Conservation (phyloP, 2,113 vertebrate species). For the Gallinago paraguaiae region DNA sequence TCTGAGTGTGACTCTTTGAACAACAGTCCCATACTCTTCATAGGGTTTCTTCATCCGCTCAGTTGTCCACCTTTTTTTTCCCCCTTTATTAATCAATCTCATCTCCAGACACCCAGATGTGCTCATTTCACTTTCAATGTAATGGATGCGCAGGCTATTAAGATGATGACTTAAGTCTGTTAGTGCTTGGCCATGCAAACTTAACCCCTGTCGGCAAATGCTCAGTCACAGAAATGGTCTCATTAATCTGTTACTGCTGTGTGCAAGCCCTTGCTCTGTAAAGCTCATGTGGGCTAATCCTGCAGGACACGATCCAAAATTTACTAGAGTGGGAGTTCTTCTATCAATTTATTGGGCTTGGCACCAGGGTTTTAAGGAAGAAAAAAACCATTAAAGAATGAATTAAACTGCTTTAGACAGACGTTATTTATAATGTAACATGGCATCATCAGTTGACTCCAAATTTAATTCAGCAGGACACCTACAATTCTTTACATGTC, state of each 20-base stretch:
- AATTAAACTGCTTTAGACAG: conserved; percentile 8
- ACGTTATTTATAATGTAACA: background rate
- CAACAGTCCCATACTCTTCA: background rate
- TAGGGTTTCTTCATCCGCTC: background rate
- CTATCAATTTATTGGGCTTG: background rate
- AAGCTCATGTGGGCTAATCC: background rate
- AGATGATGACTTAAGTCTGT: conserved; percentile 29
- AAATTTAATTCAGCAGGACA: conserved; percentile 14
- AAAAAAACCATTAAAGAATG: background rate
- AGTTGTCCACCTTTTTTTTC: background rate
- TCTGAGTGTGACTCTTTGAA: background rate
- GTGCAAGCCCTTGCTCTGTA: background rate
- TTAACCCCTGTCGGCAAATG: conserved; percentile 6
- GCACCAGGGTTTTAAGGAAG: background rate
- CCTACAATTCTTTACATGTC: conserved; percentile 21
- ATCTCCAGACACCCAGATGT: background rate
- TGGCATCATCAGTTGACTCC: background rate
- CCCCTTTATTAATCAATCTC: background rate
- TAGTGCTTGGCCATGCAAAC: conserved; percentile 25
- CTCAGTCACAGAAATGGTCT: conserved; percentile 2
- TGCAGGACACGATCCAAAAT: background rate
- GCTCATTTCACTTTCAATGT: conserved; percentile 19
- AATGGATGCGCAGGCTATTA: background rate
- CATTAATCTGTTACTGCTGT: conserved; percentile 32
- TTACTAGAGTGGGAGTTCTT: conserved; percentile 32